Percentiles rank a stretch among this genome's conserved stretches.
Evolutionary conservation across 1,140 invertebrate genomes (phyloP).

Genomic region (Coboldia fuscipes): DNA sequence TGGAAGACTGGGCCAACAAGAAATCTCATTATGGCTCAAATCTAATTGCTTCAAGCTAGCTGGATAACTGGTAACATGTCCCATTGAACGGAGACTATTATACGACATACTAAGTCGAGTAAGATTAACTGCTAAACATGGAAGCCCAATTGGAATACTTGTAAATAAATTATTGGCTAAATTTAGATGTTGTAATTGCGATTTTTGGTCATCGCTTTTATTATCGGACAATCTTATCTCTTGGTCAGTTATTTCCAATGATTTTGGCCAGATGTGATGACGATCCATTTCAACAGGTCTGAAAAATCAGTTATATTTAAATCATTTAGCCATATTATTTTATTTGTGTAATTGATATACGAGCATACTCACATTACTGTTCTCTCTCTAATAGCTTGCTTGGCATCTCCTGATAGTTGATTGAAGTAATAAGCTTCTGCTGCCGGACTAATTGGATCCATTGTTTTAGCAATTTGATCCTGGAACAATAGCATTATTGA

Average conservation of each 20-base stretch:
- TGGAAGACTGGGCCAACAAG: conserved; percentile 65
- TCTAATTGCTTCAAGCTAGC: conserved; percentile 74
- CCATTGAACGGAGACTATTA: conserved; percentile 61
- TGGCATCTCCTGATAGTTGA: not conserved
- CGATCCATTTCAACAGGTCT: conserved; percentile 35
- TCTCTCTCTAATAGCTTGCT: not conserved
- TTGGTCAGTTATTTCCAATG: conserved; percentile 45
- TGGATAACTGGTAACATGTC: conserved; percentile 77
- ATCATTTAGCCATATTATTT: too few species aligned
- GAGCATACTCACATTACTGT: too few species aligned
- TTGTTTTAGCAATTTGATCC: too few species aligned
- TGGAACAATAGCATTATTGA: too few species aligned
- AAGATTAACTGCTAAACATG: conserved; percentile 71
- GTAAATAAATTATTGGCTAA: conserved; percentile 80
- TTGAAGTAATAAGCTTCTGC: conserved; percentile 1
- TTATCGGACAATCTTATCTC: conserved; percentile 26
- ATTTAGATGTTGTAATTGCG: conserved; percentile 51
- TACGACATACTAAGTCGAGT: conserved; percentile 77
- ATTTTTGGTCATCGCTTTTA: conserved; percentile 25
- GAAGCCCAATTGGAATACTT: conserved; percentile 62
- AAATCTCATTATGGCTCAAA: conserved; percentile 80
- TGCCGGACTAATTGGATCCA: not conserved
- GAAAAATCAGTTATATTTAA: too few species aligned
- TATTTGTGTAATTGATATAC: not conserved
- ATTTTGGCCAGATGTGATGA: conserved; percentile 50